These are phyloP conservation scores for Dione vanillae DNA, from an alignment of 2,888 invertebrate species.

Conservation along the genomic window DNA sequence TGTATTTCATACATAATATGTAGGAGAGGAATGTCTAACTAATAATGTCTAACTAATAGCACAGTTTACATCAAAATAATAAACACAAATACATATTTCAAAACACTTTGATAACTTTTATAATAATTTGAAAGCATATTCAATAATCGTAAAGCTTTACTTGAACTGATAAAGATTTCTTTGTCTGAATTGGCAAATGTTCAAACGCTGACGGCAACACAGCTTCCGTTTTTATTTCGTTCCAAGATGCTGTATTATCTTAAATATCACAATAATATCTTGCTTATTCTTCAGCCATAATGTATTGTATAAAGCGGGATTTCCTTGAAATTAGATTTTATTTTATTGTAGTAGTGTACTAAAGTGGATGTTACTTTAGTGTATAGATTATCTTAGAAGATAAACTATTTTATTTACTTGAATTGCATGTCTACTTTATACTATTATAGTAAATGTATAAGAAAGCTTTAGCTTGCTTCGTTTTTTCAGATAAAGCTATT, in stretches of 20 bases:
- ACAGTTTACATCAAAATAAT: not conserved
- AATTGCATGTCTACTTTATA: too few relatives aligned
- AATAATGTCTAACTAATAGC: too few relatives aligned
- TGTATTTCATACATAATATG: not conserved
- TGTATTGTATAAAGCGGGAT: not conserved
- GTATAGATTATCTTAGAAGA: not conserved
- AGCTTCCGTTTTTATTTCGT: slow-evolving; percentile 41
- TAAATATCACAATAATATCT: slow-evolving; percentile 25
- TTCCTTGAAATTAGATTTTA: slow-evolving; percentile 8
- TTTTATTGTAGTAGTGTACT: not conserved
- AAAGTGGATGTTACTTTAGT: not conserved
- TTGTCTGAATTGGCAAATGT: slow-evolving; percentile 43
- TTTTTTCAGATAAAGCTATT: too few relatives aligned
- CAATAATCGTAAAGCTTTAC: slow-evolving; percentile 2
- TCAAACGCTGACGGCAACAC: slow-evolving; percentile 40
- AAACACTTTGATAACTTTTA: not conserved
- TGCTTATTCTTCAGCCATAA: slow-evolving; percentile 8
- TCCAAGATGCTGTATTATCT: slow-evolving; percentile 39
- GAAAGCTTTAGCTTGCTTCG: too few relatives aligned
- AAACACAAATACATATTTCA: not conserved
- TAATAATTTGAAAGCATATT: not conserved
- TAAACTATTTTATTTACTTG: not conserved
- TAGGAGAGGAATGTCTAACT: too few relatives aligned
- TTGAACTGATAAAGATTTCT: slow-evolving; percentile 30
- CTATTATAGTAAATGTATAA: too few relatives aligned